phyloP scores from a whole-genome alignment of 2,797 vertebrate genomes.

The Neosilurus mollespiculum region DNA sequence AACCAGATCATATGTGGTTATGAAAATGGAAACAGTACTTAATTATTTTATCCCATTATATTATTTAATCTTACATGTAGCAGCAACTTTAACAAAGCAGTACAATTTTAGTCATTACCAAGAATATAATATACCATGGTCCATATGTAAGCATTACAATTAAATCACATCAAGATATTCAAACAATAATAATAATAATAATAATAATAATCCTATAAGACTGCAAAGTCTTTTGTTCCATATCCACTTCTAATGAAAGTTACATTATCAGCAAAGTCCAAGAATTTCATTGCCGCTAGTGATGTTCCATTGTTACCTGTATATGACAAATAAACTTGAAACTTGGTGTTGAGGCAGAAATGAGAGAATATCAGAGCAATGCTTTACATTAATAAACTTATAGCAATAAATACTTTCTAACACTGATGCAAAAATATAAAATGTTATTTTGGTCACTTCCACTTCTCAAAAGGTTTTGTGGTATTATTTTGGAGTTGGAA shows the following conservation, averaged over 20 bases:
- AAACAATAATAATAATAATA: background rate
- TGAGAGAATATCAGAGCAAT: background rate
- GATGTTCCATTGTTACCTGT: too few relatives aligned
- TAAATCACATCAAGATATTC: conserved; percentile 1
- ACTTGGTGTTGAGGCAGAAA: too few relatives aligned
- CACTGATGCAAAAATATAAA: background rate
- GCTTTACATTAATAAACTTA: background rate
- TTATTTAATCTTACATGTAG: conserved; percentile 7
- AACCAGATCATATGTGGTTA: background rate
- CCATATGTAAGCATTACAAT: background rate
- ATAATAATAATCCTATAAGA: background rate
- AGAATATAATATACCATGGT: background rate
- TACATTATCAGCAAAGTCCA: too few relatives aligned
- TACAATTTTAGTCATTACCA: background rate
- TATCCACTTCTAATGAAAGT: background rate
- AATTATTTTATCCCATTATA: background rate
- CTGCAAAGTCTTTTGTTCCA: background rate
- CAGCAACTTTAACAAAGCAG: background rate
- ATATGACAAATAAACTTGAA: too few relatives aligned
- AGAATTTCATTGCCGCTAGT: too few relatives aligned
- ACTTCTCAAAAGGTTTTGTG: background rate
- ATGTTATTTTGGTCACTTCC: background rate
- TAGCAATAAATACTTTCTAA: background rate
- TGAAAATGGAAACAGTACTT: background rate
- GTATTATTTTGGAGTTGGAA: background rate